Conservation (phyloP, 2,888 invertebrate genomes). For the Lissocephala sabroskyi region DNA sequence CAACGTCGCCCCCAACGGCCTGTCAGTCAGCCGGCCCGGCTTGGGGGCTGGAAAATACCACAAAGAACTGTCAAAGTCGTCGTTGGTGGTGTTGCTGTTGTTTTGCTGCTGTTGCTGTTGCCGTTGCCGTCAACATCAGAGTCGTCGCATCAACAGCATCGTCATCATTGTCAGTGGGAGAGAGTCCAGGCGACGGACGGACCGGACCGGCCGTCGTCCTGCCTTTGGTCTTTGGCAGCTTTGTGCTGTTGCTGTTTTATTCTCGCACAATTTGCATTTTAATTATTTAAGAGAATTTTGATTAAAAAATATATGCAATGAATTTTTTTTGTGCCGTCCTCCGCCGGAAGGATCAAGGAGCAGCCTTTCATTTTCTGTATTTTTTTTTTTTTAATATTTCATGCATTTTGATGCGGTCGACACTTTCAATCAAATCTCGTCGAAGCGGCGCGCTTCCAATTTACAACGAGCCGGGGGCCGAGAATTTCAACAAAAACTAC, state of each 20-base stretch:
- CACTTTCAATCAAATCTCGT: slow-evolving; percentile 30
- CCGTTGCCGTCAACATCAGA: slow-evolving; percentile 15
- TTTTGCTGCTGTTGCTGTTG: too few relatives aligned
- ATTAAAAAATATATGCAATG: slow-evolving; percentile 61
- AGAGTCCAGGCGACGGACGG: too few relatives aligned
- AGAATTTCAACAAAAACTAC: slow-evolving; percentile 9
- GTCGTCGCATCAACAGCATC: slow-evolving; percentile 20
- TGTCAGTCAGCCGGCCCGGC: neutral
- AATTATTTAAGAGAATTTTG: slow-evolving; percentile 71
- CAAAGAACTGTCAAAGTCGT: slow-evolving; percentile 62
- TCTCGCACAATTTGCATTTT: slow-evolving; percentile 67
- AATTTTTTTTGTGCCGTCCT: neutral
- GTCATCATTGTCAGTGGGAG: slow-evolving; percentile 14
- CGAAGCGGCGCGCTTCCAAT: too few relatives aligned
- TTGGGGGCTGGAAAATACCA: slow-evolving; percentile 39
- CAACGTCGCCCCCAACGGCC: neutral
- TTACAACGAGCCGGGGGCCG: too few relatives aligned
- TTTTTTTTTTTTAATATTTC: slow-evolving; percentile 7
- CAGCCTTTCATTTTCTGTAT: neutral
- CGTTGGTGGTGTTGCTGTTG: neutral
- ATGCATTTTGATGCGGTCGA: slow-evolving; percentile 21
- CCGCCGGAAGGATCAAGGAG: slow-evolving; percentile 32
- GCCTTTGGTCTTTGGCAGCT: slow-evolving; percentile 14
- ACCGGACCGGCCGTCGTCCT: neutral
- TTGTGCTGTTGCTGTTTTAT: slow-evolving; percentile 36